phyloP scores from a whole-genome alignment of 2,888 invertebrate genomes.

The Ectemnius cavifrons region DNA sequence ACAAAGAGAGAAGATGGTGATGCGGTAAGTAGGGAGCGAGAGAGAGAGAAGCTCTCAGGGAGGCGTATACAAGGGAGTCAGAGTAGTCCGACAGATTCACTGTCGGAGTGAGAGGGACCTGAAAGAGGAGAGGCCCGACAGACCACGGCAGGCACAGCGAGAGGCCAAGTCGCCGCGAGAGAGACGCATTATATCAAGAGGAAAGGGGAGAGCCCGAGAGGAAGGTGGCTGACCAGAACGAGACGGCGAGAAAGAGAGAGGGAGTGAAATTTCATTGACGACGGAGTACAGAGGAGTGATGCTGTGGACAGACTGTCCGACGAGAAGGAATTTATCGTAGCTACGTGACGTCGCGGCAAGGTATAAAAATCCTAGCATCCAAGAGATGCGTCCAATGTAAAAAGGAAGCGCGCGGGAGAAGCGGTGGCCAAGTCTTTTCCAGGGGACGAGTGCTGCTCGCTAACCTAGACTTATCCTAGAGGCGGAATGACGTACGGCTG shows the following conservation, averaged over 20 bases:
- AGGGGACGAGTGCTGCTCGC: neutral
- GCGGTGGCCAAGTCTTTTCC: neutral
- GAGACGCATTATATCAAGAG: neutral
- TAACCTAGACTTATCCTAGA: constrained; percentile 39
- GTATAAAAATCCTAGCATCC: neutral
- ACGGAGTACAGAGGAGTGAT: neutral
- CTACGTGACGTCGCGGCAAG: constrained; percentile 1
- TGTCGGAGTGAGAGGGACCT: neutral
- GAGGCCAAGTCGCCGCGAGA: constrained; percentile 1
- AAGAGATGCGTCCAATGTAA: neutral
- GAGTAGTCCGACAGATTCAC: neutral
- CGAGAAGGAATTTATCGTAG: neutral
- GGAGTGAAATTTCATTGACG: constrained; percentile 26
- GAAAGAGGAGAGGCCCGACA: neutral
- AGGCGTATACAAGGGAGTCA: constrained; percentile 14
- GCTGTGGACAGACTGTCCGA: neutral
- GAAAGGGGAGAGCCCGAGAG: constrained; percentile 20
- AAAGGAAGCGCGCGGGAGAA: neutral
- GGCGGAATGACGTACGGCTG: constrained; percentile 28
- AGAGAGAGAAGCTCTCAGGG: neutral
- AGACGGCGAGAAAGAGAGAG: constrained; percentile 15
- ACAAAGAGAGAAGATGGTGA: constrained; percentile 13
- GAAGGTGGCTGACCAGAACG: constrained; percentile 13
- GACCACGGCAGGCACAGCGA: neutral
- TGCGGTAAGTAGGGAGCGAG: constrained; percentile 24